Evolutionary conservation across 2,113 vertebrate species (phyloP).

Genomic region (Rhynchopsitta pachyrhyncha): DNA sequence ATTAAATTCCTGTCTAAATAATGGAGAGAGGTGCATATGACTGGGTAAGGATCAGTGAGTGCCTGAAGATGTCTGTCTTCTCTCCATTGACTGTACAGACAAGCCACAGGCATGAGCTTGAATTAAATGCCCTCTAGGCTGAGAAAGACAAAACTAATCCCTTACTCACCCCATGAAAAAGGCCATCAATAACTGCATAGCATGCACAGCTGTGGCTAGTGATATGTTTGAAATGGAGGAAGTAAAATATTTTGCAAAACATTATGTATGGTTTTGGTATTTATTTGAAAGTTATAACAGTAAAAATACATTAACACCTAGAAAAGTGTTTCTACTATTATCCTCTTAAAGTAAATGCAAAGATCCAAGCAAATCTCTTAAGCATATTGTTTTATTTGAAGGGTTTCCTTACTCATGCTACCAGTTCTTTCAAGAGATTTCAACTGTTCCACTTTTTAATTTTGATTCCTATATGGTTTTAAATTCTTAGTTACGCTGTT

Average conservation of each 20-base stretch:
- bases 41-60: background rate
- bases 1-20: background rate
- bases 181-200: background rate
- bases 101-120: background rate
- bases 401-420: background rate
- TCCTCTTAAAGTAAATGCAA: background rate
- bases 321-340: background rate
- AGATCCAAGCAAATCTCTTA: background rate
- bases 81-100: background rate
- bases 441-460: background rate
- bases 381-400: background rate
- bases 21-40: background rate
- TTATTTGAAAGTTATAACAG: background rate
- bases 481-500: background rate
- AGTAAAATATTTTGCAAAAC: background rate
- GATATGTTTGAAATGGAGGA: background rate
- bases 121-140: background rate
- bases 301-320: background rate
- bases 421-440: background rate
- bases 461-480: background rate
- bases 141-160: background rate
- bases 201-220: background rate
- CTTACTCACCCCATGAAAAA: background rate
- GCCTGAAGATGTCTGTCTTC: background rate
- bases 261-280: background rate